Conservation (phyloP, 1,140 invertebrate species). For the Gonioctena quinquepunctata region DNA sequence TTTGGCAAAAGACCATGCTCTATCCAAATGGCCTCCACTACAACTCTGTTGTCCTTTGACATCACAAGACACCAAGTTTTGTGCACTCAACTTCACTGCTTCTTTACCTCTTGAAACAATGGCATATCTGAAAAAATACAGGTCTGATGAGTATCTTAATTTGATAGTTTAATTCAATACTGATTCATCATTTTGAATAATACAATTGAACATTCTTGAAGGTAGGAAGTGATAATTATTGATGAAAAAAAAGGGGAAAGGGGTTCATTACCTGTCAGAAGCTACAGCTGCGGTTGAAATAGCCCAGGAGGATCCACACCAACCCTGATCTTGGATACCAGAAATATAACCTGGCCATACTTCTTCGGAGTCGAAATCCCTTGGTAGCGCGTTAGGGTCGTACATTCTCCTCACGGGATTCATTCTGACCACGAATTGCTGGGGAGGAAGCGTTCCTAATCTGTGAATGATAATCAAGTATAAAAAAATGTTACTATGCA, state of each 20-base stretch:
- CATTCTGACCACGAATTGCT: slow-evolving; percentile 69
- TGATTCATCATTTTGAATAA: not conserved
- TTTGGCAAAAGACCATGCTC: slow-evolving; percentile 87
- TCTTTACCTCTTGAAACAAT: slow-evolving; percentile 82
- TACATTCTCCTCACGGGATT: slow-evolving; percentile 67
- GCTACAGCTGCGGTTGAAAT: slow-evolving; percentile 82
- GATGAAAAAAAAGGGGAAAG: too few relatives aligned
- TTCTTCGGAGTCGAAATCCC: slow-evolving; percentile 73
- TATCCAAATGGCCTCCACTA: slow-evolving; percentile 83
- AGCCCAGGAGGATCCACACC: slow-evolving; percentile 93
- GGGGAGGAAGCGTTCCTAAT: slow-evolving; percentile 63
- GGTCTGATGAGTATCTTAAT: too few relatives aligned
- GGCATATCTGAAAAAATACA: slow-evolving; percentile 71
- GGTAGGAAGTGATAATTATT: too few relatives aligned
- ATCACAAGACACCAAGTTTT: slow-evolving; percentile 87
- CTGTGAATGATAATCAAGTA: too few relatives aligned
- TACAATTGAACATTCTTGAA: too few relatives aligned
- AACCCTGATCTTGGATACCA: slow-evolving; percentile 82
- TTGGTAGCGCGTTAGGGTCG: slow-evolving; percentile 63
- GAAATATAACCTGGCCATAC: slow-evolving; percentile 76
- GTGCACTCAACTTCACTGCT: slow-evolving; percentile 72
- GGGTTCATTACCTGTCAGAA: slow-evolving; percentile 70
- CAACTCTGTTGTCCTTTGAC: slow-evolving; percentile 77
- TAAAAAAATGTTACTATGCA: too few relatives aligned
- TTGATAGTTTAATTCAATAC: not conserved